Evolutionary conservation across 35 echinoderm and acorn worm species (phyloP).

Genomic region (Apostichopus japonicus): DNA sequence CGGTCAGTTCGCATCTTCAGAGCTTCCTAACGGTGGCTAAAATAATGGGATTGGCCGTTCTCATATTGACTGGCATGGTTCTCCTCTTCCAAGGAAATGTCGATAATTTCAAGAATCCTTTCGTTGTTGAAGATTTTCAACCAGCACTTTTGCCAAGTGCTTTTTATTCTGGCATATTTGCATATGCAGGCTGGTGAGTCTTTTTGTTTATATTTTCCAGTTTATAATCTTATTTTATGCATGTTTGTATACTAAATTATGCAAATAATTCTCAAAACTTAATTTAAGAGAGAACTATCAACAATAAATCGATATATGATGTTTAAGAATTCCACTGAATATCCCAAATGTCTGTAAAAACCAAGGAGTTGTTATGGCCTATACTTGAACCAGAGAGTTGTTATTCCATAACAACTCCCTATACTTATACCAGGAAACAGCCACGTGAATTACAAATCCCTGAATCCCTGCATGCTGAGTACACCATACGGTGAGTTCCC

Average conservation of each 20-base stretch:
- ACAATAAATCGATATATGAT: neutral
- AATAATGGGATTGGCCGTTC: slow-evolving; percentile 16
- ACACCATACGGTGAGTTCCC: too few relatives aligned
- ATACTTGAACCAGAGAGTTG: too few relatives aligned
- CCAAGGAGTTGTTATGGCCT: too few relatives aligned
- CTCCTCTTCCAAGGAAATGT: slow-evolving; percentile 34
- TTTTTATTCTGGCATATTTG: slow-evolving; percentile 51
- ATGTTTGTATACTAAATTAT: slow-evolving; percentile 7
- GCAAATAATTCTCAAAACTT: slow-evolving; percentile 21
- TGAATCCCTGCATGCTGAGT: too few relatives aligned
- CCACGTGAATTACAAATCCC: too few relatives aligned
- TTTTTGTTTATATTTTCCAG: neutral
- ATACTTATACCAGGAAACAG: too few relatives aligned
- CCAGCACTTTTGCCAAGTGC: slow-evolving; percentile 16
- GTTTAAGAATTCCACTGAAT: too few relatives aligned
- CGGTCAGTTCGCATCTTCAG: slow-evolving; percentile 23
- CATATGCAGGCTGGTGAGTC: slow-evolving; percentile 41
- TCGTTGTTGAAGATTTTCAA: slow-evolving; percentile 7
- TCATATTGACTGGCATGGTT: slow-evolving; percentile 2
- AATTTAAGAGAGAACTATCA: slow-evolving; percentile 3
- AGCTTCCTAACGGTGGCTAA: slow-evolving; percentile 23
- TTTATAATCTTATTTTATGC: slow-evolving; percentile 3
- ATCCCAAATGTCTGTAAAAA: too few relatives aligned
- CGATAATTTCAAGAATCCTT: slow-evolving; percentile 20
- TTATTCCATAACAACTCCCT: too few relatives aligned